phyloP scores from a whole-genome alignment of 2,888 invertebrate species.

The Ryuthela nishihirai region DNA sequence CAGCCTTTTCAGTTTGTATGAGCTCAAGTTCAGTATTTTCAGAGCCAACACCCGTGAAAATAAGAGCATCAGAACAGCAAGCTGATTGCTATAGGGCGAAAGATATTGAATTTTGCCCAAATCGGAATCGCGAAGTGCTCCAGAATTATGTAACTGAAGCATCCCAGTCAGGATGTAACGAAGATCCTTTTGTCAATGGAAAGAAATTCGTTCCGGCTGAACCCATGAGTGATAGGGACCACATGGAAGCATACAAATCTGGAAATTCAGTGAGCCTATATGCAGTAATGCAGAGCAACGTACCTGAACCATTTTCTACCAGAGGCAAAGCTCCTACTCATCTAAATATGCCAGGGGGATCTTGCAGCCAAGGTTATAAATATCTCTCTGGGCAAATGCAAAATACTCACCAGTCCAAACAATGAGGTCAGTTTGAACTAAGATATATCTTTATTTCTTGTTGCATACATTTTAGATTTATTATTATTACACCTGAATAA shows the following conservation, averaged over 20 bases:
- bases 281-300: slow-evolving; percentile 70
- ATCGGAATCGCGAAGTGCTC: slow-evolving; percentile 26
- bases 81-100: slow-evolving; percentile 21
- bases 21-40: no score
- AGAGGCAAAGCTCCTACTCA: slow-evolving; percentile 53
- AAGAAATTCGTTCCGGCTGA: not conserved
- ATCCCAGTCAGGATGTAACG: slow-evolving; percentile 1
- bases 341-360: slow-evolving; percentile 71
- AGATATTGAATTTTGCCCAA: slow-evolving; percentile 29
- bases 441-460: no score
- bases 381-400: slow-evolving; percentile 66
- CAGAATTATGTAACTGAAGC: slow-evolving; percentile 29
- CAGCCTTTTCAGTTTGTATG: no score
- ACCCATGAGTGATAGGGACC: slow-evolving; percentile 51
- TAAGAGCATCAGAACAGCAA: slow-evolving; percentile 25
- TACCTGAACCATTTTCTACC: slow-evolving; percentile 60
- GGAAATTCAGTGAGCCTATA: slow-evolving; percentile 63
- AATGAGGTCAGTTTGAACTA: slow-evolving; percentile 12
- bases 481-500: no score
- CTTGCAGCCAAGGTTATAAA: slow-evolving; percentile 65
- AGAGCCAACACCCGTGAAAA: no score
- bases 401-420: slow-evolving; percentile 55
- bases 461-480: no score
- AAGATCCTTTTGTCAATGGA: not conserved
- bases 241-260: slow-evolving; percentile 66